Conservation (phyloP, 2,797 vertebrate genomes). For the Catostomus latipinnis region DNA sequence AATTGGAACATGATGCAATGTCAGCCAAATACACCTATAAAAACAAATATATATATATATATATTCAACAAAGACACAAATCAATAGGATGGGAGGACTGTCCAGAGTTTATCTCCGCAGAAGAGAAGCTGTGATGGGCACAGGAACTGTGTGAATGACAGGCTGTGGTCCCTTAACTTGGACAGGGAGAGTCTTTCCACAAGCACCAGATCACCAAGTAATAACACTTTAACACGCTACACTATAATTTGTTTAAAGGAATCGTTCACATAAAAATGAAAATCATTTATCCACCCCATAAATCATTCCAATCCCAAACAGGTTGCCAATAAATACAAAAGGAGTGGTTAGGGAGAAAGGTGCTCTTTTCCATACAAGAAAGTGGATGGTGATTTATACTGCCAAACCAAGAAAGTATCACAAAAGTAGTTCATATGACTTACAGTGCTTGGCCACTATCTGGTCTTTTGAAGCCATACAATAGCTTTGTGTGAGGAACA, state of each 20-base stretch:
- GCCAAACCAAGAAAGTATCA: no score
- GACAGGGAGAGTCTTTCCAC: constrained; percentile 30
- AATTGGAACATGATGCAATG: background rate
- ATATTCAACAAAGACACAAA: background rate
- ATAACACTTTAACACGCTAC: constrained; percentile 52
- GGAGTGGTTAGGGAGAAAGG: no score
- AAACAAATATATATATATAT: background rate
- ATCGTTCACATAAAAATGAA: no score
- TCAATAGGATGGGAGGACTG: background rate
- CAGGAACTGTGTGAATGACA: constrained; percentile 18
- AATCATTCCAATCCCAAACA: no score
- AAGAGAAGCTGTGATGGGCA: background rate
- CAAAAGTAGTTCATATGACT: no score
- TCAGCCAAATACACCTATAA: constrained; percentile 2
- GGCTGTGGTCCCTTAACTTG: constrained; percentile 62
- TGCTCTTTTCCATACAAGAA: no score
- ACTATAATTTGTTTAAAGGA: constrained; percentile 7
- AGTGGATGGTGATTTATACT: no score
- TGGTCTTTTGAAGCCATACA: no score
- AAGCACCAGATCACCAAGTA: constrained; percentile 43
- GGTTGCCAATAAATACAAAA: no score
- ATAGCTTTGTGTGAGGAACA: no score
- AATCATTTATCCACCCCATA: no score
- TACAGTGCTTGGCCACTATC: no score
- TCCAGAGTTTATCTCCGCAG: background rate